phyloP scores from a whole-genome alignment of 2,113 vertebrate genomes.

The Mesocricetus auratus region DNA sequence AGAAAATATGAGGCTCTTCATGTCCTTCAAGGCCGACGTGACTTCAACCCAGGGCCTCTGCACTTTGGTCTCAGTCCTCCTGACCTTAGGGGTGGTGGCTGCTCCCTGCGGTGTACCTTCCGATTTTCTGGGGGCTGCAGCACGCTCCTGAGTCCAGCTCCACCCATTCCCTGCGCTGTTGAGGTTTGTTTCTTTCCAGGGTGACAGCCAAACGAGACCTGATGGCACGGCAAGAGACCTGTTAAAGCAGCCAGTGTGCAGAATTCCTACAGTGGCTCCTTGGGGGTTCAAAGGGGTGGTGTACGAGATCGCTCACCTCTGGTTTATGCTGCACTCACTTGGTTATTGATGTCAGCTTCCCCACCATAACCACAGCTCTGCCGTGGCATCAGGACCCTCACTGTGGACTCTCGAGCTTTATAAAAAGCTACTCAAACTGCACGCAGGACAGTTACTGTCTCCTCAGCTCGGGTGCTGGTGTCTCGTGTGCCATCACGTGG shows the following conservation, averaged over 20 bases:
- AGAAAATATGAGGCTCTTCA: conserved; percentile 89
- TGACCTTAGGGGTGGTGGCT: background rate
- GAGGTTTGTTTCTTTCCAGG: conserved; percentile 87
- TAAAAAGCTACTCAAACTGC: background rate
- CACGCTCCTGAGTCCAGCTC: background rate
- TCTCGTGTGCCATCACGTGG: background rate
- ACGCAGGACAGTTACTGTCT: background rate
- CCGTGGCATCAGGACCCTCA: background rate
- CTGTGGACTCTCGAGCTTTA: background rate
- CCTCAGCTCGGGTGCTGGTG: background rate
- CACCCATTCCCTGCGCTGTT: conserved; percentile 23
- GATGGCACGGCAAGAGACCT: background rate
- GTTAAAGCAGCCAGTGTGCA: background rate
- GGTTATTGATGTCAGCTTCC: background rate
- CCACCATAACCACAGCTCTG: background rate
- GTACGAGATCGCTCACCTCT: background rate
- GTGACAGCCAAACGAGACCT: conserved; percentile 95
- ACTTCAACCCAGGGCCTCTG: conserved; percentile 87
- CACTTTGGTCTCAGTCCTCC: background rate
- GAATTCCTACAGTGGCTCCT: rapidly evolving
- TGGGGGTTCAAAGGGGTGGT: background rate
- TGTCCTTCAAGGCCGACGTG: conserved; percentile 87
- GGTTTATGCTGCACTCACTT: background rate
- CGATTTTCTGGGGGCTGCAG: background rate
- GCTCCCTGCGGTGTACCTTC: background rate